Evolutionary conservation across 2,113 vertebrate species (phyloP).

Genomic region (Dipodomys stephensi): DNA sequence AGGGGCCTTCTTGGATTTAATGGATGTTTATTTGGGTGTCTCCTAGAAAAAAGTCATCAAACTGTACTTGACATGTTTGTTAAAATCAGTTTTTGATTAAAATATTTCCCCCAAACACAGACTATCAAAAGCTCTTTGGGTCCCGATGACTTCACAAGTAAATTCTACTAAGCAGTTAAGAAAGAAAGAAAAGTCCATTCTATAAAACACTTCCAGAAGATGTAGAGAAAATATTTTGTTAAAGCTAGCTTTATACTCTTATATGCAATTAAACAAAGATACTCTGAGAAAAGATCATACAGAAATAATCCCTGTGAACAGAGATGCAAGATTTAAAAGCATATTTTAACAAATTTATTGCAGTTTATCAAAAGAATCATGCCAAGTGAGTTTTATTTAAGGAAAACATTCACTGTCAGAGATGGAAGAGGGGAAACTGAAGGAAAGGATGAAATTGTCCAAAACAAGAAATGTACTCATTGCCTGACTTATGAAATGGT

Average conservation of each 20-base stretch:
- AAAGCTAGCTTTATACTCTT: background rate
- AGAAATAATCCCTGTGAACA: slow-evolving; percentile 4
- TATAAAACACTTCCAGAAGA: background rate
- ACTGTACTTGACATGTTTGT: background rate
- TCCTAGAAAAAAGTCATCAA: no score
- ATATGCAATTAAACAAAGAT: slow-evolving; percentile 4
- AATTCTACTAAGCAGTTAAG: slow-evolving; percentile 33
- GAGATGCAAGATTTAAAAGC: background rate
- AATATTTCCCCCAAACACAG: background rate
- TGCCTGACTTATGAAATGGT: no score
- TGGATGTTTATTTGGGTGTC: no score
- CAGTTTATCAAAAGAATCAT: background rate
- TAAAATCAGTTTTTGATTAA: slow-evolving; percentile 31
- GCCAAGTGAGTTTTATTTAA: slow-evolving; percentile 17
- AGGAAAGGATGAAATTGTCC: no score
- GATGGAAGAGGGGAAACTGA: no score
- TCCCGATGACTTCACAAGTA: background rate
- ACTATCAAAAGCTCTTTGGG: background rate
- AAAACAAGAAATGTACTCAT: no score
- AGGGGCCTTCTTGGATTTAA: no score
- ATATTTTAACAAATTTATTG: background rate
- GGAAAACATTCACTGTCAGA: background rate
- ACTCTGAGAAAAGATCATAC: background rate
- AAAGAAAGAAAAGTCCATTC: background rate
- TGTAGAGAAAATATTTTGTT: background rate